Percentiles rank a stretch among this genome's conserved stretches.
Conservation (phyloP, 2,113 vertebrate species). For the Nerophis ophidion region DNA sequence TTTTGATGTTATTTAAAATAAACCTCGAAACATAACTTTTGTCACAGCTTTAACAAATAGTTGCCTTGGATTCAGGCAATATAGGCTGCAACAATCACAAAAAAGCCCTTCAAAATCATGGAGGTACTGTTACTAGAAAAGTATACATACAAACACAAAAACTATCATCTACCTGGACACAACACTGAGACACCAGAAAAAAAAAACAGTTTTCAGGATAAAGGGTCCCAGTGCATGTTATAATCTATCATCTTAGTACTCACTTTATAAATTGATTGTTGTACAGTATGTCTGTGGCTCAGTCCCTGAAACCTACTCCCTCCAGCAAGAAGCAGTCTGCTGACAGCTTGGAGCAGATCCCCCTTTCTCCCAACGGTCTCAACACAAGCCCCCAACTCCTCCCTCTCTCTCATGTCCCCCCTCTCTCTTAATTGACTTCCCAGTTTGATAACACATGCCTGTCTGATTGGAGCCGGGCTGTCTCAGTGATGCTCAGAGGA, state of each 20-base stretch:
- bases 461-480: conserved; percentile 73
- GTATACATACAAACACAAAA: no score
- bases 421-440: conserved; percentile 72
- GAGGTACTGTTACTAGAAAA: no score
- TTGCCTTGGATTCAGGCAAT: no score
- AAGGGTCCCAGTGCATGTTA: conserved; percentile 31
- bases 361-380: neutral
- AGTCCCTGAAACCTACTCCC: conserved; percentile 48
- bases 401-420: conserved; percentile 7
- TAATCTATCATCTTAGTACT: conserved; percentile 34
- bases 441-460: conserved; percentile 73
- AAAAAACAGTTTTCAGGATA: conserved; percentile 21
- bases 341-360: conserved; percentile 67
- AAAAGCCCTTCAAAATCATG: no score
- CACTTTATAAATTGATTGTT: conserved; percentile 46
- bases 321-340: conserved; percentile 56
- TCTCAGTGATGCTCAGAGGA: conserved; percentile 72
- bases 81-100: no score
- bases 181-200: conserved; percentile 2
- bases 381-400: neutral
- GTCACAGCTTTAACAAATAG: no score
- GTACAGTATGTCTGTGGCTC: conserved; percentile 43
- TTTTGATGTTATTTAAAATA: no score
- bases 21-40: no score
- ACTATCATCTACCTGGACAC: no score